Evolutionary conservation across 2,797 vertebrate genomes (phyloP).

Genomic region (Hypotaenidia okinawae): DNA sequence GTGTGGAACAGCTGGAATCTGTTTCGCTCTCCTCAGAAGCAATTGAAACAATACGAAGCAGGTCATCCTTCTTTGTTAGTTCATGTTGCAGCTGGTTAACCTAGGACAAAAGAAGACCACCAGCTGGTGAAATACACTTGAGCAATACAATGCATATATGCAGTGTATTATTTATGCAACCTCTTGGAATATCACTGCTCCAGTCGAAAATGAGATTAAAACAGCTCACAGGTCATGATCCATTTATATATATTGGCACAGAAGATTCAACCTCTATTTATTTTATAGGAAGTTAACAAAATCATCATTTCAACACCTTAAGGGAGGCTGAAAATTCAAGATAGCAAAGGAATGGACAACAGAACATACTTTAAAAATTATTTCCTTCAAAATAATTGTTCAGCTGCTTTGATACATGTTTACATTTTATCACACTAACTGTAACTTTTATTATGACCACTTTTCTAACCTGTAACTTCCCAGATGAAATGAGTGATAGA

Average conservation of each 20-base stretch:
- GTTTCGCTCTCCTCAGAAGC: constrained; percentile 95
- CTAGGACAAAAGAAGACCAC: constrained; percentile 65
- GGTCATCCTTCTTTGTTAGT: constrained; percentile 93
- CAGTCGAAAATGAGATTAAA: neutral
- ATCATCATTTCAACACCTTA: neutral
- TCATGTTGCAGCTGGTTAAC: constrained; percentile 97
- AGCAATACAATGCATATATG: neutral
- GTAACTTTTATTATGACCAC: neutral
- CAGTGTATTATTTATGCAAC: neutral
- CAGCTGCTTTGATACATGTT: neutral
- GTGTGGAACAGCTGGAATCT: constrained; percentile 91
- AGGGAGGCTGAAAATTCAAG: neutral
- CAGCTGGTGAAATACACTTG: neutral
- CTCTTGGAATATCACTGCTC: neutral
- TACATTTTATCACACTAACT: neutral
- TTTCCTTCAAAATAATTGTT: neutral
- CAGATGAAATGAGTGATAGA: neutral
- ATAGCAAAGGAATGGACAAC: neutral
- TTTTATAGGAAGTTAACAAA: neutral
- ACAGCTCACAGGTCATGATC: neutral
- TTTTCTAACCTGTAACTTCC: neutral
- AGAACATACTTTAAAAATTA: neutral
- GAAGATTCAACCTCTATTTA: neutral
- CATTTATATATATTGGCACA: neutral
- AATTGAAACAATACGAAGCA: constrained; percentile 92